Conservation (phyloP, 2,888 invertebrate species). For the Galerucella pusilla region DNA sequence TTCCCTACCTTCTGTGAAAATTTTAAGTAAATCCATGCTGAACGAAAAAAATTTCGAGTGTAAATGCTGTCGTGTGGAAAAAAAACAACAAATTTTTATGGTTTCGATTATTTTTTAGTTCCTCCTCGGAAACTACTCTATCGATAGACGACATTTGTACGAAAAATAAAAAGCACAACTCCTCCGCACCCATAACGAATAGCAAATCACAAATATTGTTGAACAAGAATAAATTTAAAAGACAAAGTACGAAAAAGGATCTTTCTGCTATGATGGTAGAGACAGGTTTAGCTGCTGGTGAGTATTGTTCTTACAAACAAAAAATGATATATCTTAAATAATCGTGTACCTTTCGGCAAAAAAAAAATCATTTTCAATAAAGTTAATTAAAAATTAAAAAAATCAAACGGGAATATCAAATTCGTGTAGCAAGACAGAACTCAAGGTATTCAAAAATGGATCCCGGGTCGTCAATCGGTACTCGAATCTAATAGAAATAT, state of each 20-base stretch:
- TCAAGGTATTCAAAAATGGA: no score
- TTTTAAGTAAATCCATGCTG: no score
- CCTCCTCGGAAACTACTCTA: constrained; percentile 10
- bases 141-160: constrained; percentile 4
- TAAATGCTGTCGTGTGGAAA: no score
- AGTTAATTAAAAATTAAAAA: no score
- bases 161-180: background rate
- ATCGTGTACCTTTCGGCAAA: background rate
- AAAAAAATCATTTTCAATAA: no score
- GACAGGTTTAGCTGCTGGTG: background rate
- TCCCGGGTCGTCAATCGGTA: no score
- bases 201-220: background rate
- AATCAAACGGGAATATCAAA: no score
- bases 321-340: background rate
- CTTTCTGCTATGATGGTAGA: background rate
- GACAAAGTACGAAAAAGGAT: background rate
- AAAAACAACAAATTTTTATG: background rate
- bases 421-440: no score
- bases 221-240: background rate
- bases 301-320: background rate
- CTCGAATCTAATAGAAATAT: no score
- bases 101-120: constrained; percentile 1
- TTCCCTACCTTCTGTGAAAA: no score
- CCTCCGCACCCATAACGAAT: background rate
- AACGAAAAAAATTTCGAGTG: no score